phyloP scores from a whole-genome alignment of 2,888 invertebrate species.

The Bruchidius siliquastri region DNA sequence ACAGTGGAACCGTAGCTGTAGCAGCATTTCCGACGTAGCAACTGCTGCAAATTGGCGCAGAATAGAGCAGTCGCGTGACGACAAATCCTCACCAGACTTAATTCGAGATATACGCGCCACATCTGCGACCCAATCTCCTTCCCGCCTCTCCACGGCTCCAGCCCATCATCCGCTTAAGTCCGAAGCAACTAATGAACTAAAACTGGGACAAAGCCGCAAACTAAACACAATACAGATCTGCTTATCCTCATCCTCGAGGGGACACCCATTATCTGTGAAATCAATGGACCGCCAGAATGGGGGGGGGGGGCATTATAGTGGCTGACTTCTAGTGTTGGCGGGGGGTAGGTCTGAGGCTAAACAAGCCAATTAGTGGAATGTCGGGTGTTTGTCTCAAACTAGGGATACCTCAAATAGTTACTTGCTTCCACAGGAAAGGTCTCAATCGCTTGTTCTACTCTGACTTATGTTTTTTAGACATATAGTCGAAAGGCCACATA shows the following conservation, averaged over 20 bases:
- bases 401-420: too few relatives aligned
- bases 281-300: slow-evolving; percentile 46
- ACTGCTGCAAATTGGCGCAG: background rate
- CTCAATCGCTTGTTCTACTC: too few relatives aligned
- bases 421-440: too few relatives aligned
- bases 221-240: slow-evolving; percentile 46
- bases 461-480: too few relatives aligned
- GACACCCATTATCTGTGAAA: slow-evolving; percentile 45
- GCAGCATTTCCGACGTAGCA: background rate
- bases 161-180: slow-evolving; percentile 24
- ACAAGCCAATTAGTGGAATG: slow-evolving; percentile 42
- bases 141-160: background rate
- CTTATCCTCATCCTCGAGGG: slow-evolving; percentile 38
- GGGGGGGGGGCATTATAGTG: slow-evolving; percentile 42
- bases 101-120: background rate
- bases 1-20: background rate
- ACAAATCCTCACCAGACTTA: background rate
- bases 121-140: background rate
- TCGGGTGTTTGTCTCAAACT: slow-evolving; percentile 25
- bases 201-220: slow-evolving; percentile 43
- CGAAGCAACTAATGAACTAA: slow-evolving; percentile 40
- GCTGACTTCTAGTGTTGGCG: background rate
- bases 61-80: background rate
- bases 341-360: slow-evolving; percentile 36
- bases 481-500: too few relatives aligned